Conservation (phyloP, 2,888 invertebrate genomes). For the Cotesia congregata region DNA sequence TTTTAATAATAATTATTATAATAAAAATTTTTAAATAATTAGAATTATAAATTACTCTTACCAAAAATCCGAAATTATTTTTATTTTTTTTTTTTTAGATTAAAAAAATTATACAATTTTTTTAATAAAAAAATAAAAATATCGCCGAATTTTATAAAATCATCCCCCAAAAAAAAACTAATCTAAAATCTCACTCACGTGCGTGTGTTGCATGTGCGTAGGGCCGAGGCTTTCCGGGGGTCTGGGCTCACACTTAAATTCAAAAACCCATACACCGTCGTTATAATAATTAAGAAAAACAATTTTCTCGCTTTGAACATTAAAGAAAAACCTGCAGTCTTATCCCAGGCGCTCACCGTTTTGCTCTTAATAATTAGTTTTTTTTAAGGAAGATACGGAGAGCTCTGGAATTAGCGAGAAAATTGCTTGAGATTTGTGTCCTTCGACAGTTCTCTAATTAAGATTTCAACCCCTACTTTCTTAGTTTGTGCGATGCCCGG, state of each 20-base stretch:
- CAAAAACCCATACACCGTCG: no score
- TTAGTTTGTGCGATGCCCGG: conserved; percentile 17
- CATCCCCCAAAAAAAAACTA: neutral
- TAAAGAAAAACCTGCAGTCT: neutral
- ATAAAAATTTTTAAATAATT: no score
- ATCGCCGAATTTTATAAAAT: no score
- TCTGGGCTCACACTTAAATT: conserved; percentile 50
- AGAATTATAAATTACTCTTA: neutral
- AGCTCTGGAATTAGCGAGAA: neutral
- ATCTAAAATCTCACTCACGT: conserved; percentile 31
- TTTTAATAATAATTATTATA: neutral
- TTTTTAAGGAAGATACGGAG: conserved; percentile 17
- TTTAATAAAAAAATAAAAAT: neutral
- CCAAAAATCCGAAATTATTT: neutral
- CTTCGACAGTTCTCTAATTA: conserved; percentile 5
- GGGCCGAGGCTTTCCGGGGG: conserved; percentile 48
- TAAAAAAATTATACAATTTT: neutral
- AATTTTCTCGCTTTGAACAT: conserved; percentile 23
- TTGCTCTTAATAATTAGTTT: conserved; percentile 1
- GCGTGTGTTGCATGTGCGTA: conserved; percentile 49
- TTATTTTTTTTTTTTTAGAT: neutral
- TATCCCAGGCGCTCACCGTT: neutral
- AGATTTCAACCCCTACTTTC: neutral
- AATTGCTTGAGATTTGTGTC: conserved; percentile 15
- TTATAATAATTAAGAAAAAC: neutral